Evolutionary conservation across 2,888 invertebrate species (phyloP), one percentile per base, ranked within the genome.

Genomic region (Atethmia centrago): DNA sequence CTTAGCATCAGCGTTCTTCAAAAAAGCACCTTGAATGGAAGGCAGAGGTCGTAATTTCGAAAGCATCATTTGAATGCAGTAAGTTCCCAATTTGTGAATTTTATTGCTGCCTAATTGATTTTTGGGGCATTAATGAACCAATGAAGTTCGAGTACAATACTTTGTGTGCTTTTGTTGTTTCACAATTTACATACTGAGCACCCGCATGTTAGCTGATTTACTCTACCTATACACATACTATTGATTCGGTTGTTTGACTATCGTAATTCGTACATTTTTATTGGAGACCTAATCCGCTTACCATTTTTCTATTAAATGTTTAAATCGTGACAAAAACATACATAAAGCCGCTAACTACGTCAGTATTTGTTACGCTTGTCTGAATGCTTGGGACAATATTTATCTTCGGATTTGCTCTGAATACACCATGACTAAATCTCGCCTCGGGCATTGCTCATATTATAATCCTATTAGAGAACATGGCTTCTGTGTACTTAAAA

Each of bases 91-190:
- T 93, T 93, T 92, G 90, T 89, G 88, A 87, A 90, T 90, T 94
- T 93, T 93, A 94, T 94, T 92, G 91, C 91, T 85, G 88, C 90
- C 90, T 93, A 93, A 94, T 93, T 94, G 93, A 89, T 88, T 90
- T 90, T 90, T 88, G 89, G 85, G 87, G 83, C 87, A 87, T 88
- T 89, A 90, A 92, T 92, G 91, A 91, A 90, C 88, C 87, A 88
- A 88, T 88, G 84, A 81, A 82, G 82, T 82, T 84, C 76, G 81
- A 71, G 53, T 71, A 59, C 85, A 69, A 51, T 61, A 73, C 80
- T 64, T 74, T 89, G 88, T 89, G 82, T 87, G 88, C 85, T 76
- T 36, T 85, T 89, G 87, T 90, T 92, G 90, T 90, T 91, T 90
- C 84, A 88, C 87, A 91, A 91, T 92, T 91, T 90, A 88, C 90